Percentiles rank a stretch among this genome's conserved stretches.
These are phyloP conservation scores for Lycodopsis pacificus DNA, from an alignment of 2,797 vertebrate species.

Conservation along the genomic window DNA sequence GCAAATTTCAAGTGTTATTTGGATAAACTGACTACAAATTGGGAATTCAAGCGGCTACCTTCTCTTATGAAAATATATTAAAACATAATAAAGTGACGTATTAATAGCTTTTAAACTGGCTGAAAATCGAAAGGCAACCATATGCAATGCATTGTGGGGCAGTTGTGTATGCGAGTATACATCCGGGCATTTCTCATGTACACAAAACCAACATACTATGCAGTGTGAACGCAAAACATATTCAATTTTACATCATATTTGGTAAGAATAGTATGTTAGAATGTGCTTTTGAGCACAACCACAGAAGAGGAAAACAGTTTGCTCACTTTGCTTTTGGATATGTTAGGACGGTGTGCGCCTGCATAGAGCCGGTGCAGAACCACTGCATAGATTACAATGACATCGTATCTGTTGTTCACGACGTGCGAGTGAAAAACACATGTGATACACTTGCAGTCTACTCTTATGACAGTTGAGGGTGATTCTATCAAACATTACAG, in stretches of 20 bases:
- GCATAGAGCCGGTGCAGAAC: too few species aligned
- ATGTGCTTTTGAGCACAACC: too few species aligned
- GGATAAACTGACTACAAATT: background rate
- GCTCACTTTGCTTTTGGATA: background rate
- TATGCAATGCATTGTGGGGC: too few species aligned
- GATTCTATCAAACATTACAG: background rate
- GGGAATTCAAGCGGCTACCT: background rate
- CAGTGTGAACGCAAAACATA: background rate
- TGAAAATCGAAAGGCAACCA: background rate
- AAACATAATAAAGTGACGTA: background rate
- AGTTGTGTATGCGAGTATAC: too few species aligned
- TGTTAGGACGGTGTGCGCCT: too few species aligned
- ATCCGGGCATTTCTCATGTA: too few species aligned
- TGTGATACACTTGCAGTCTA: background rate
- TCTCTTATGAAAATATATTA: background rate
- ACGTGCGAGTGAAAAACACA: background rate
- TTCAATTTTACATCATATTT: background rate
- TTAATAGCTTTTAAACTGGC: background rate
- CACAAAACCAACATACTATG: too few species aligned
- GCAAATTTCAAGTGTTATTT: background rate
- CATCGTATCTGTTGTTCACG: too few species aligned
- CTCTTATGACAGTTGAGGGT: background rate
- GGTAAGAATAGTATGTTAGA: background rate
- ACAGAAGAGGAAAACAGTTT: background rate
- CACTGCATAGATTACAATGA: background rate